Conservation (phyloP, 2,888 invertebrate species). For the Agrochola lychnidis region DNA sequence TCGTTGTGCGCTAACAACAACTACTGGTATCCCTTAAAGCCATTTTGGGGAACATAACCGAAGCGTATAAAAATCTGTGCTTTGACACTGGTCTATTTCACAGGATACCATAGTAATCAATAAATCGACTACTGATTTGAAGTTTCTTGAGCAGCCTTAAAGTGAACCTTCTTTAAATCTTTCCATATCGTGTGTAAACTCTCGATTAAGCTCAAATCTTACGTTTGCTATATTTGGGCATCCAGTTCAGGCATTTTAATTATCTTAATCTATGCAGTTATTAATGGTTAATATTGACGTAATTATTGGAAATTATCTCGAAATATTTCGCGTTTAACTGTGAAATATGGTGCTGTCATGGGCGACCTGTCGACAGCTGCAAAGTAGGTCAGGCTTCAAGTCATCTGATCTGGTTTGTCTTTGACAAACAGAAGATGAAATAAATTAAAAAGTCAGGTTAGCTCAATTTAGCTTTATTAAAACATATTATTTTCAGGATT, state of each 20-base stretch:
- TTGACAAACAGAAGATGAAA: neutral
- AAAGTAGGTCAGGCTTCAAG: neutral
- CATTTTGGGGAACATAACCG: neutral
- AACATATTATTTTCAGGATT: neutral
- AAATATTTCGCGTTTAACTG: constrained; percentile 14
- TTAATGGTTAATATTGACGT: constrained; percentile 23
- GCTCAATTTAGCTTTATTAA: neutral
- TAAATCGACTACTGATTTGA: too few relatives aligned
- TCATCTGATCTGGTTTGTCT: neutral
- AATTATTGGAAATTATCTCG: constrained; percentile 34
- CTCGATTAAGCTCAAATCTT: constrained; percentile 30
- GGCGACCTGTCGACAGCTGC: too few relatives aligned
- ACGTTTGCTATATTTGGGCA: constrained; percentile 43
- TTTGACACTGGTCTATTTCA: neutral
- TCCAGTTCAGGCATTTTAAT: constrained; percentile 39
- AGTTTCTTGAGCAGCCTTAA: neutral
- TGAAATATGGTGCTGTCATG: neutral
- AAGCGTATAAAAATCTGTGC: neutral
- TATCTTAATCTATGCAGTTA: neutral
- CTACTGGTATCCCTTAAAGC: neutral
- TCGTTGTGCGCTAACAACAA: neutral
- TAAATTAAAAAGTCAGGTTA: neutral
- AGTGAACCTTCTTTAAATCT: constrained; percentile 10
- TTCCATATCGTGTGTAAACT: neutral
- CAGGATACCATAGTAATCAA: neutral